Percentiles rank a stretch among this genome's conserved stretches.
phyloP scores from a whole-genome alignment of 2,113 vertebrate species.

The Pandion haliaetus region DNA sequence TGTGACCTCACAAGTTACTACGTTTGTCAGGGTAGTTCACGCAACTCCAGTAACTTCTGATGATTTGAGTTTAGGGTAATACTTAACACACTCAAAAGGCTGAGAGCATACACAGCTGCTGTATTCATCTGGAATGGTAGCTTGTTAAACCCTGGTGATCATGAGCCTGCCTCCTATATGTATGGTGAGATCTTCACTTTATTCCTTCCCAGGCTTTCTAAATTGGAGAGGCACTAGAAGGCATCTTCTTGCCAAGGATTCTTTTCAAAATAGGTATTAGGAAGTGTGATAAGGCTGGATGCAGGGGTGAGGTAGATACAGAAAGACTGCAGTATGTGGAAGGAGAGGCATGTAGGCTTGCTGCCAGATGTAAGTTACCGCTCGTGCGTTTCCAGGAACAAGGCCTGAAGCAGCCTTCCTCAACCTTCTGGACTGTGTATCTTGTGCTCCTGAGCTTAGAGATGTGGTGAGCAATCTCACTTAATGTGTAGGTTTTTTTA shows the following conservation, averaged over 20 bases:
- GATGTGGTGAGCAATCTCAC: background rate
- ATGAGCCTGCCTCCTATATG: background rate
- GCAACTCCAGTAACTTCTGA: background rate
- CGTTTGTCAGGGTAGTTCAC: background rate
- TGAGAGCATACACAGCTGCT: background rate
- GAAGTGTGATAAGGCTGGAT: background rate
- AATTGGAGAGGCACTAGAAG: background rate
- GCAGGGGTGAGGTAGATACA: background rate
- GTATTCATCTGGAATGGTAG: background rate
- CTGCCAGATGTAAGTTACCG: background rate
- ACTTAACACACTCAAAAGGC: background rate
- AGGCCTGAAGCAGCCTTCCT: background rate
- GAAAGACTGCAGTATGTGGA: background rate
- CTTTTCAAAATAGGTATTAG: background rate
- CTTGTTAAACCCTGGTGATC: background rate
- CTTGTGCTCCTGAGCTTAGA: background rate
- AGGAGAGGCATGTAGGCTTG: background rate
- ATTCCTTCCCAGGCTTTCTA: background rate
- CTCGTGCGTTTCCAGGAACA: background rate
- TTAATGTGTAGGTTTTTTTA: background rate
- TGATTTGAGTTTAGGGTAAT: background rate
- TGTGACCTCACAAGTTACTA: background rate
- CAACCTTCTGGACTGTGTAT: background rate
- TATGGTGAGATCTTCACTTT: background rate
- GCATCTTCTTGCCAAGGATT: background rate